Evolutionary conservation across 1,140 invertebrate species (phyloP), one percentile per base, ranked within the genome.

Genomic region (Pantala flavescens): DNA sequence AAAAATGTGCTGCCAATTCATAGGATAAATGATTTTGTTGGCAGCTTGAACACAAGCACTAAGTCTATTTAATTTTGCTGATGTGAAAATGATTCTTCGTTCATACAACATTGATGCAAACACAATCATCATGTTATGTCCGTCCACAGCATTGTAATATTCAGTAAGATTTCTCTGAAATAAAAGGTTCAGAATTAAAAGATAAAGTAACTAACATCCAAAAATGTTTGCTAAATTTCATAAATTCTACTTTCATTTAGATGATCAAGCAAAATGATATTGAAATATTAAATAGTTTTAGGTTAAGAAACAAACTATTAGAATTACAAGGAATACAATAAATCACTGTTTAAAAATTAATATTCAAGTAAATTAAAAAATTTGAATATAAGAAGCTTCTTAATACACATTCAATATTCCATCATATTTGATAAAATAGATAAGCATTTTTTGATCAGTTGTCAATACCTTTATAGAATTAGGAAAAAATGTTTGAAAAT

Each of bases 1-100:
- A 81, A 94, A 98, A 80, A 98, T 95, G 80, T 98, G 95, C 82
- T 98, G 96, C 96, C 97, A 98, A 77, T 92, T 91, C 95, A 98
- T 97, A 7, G 97, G 97, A 84, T 97, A 98, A 36, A 98, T 88
- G 42, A 98, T 88, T 75, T 93, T 89, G 81, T 96, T 96, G 10
- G 94, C 93, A 7, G 96, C 95, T 83, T 98, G 95, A 21, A 98
- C 93, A 80, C 96, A 97, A 0, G 95, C 93, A 76, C 94, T 95
- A 70, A 98, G 84, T 75, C 93, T 86, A 78, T 91, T 94, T 74
- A 97, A 84, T 81, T 91, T 91, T 76, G 90, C 90, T 0, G 95
- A 97, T 7, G 91, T 93, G 77, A 98, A 91, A 74, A 98, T 90
- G 76, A 98, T 94, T 49, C 96, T 85, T 74, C 97, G 86, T 83